These are phyloP conservation scores for Orientallactaga sibirica DNA, from an alignment of 2,797 vertebrate genomes.

Conservation along the genomic window DNA sequence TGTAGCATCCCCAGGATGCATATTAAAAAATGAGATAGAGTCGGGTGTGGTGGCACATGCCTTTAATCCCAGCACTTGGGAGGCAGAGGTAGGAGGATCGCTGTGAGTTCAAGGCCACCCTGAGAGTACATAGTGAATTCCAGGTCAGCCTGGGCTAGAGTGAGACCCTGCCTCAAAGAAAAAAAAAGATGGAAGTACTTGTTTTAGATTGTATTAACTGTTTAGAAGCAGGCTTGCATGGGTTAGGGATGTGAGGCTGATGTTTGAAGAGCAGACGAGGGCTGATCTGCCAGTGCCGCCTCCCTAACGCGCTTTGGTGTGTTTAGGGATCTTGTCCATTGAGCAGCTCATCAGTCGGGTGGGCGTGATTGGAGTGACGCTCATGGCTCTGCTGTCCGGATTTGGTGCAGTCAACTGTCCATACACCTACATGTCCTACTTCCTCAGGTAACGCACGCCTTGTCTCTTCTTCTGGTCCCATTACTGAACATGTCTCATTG, in stretches of 20 bases:
- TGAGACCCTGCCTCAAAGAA: no score
- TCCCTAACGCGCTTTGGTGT: background rate
- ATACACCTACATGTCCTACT: constrained; percentile 99
- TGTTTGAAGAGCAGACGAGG: background rate
- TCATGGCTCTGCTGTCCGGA: constrained; percentile 98
- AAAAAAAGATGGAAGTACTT: no score
- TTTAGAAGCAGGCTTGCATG: background rate
- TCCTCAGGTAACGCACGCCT: constrained; percentile 92
- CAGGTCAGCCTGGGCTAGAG: no score
- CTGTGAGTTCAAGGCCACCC: no score
- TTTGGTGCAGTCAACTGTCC: constrained; percentile 99
- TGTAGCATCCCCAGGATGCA: background rate
- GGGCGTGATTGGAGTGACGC: constrained; percentile 98
- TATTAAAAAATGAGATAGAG: background rate
- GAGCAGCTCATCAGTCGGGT: constrained; percentile 99
- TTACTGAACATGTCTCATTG: no score
- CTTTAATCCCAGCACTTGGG: no score
- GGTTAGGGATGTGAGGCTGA: background rate
- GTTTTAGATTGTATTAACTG: no score
- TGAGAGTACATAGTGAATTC: no score
- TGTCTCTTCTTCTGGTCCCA: no score
- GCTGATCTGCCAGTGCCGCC: no score
- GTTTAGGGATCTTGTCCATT: constrained; percentile 96
- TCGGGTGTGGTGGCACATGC: no score
- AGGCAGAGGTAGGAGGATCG: no score